Evolutionary conservation across 2,888 invertebrate species (phyloP).

Genomic region (Synanthedon tipuliformis): DNA sequence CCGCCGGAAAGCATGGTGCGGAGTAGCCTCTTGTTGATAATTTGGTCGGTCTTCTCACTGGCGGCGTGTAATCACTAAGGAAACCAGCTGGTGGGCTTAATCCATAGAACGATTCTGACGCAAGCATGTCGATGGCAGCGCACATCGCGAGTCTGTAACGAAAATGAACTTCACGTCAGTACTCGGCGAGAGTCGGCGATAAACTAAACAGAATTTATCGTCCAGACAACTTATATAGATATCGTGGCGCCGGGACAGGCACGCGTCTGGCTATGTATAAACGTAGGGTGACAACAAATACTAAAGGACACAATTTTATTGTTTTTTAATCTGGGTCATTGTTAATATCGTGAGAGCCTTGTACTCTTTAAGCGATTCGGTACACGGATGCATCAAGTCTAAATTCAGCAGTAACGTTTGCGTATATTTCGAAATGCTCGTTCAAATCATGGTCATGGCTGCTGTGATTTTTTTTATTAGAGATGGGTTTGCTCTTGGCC

Average conservation of each 20-base stretch:
- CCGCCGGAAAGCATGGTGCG: conserved; percentile 37
- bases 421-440: too few species aligned
- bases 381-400: too few species aligned
- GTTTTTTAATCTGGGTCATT: not conserved
- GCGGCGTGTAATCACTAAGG: conserved; percentile 68
- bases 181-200: conserved; percentile 14
- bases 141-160: conserved; percentile 35
- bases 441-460: too few species aligned
- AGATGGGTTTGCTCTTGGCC: too few species aligned
- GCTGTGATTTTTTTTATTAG: too few species aligned
- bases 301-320: not conserved
- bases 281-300: conserved; percentile 31
- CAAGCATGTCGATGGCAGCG: conserved; percentile 67
- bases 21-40: conserved; percentile 43
- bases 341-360: not conserved
- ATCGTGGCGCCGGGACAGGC: conserved; percentile 30
- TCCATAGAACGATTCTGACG: conserved; percentile 79
- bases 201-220: conserved; percentile 48
- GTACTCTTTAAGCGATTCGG: not conserved
- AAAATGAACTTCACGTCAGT: conserved; percentile 11
- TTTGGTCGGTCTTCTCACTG: conserved; percentile 44
- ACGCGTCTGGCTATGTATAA: conserved; percentile 30
- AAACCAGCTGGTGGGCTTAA: conserved; percentile 77
- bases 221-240: conserved; percentile 27
- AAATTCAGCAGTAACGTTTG: too few species aligned